phyloP scores from a whole-genome alignment of 2,888 invertebrate genomes.

The Stomorhina lunata region DNA sequence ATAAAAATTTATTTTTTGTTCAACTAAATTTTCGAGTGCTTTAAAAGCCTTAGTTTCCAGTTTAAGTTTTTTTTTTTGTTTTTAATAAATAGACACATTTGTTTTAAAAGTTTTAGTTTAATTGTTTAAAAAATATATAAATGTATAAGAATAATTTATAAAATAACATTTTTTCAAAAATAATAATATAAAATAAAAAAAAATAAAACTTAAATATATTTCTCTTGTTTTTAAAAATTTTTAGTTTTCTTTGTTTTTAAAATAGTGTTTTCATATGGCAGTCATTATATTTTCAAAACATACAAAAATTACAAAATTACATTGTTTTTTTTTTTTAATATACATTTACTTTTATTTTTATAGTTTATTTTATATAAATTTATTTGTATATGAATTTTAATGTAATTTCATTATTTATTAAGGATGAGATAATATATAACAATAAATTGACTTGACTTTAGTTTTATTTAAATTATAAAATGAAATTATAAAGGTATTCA shows the following conservation, averaged over 20 bases:
- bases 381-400: background rate
- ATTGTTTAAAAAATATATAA: background rate
- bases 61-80: slow-evolving; percentile 11
- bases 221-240: slow-evolving; percentile 11
- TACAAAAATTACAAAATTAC: slow-evolving; percentile 30
- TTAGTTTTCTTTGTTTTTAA: slow-evolving; percentile 31
- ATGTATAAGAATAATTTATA: background rate
- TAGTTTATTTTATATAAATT: background rate
- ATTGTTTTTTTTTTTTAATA: too few species aligned
- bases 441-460: slow-evolving; percentile 40
- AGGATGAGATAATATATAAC: slow-evolving; percentile 25
- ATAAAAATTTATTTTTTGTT: background rate
- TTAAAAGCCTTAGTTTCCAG: slow-evolving; percentile 38
- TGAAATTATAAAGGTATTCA: too few species aligned
- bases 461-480: slow-evolving; percentile 25
- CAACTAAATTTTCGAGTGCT: slow-evolving; percentile 56
- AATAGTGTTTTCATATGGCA: slow-evolving; percentile 62
- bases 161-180: background rate
- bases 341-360: too few species aligned
- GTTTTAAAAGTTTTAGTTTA: slow-evolving; percentile 12
- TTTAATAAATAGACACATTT: slow-evolving; percentile 23
- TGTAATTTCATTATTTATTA: background rate
- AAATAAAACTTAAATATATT: slow-evolving; percentile 26
- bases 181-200: slow-evolving; percentile 24
- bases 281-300: slow-evolving; percentile 46